A percentile compares a stretch with the other conserved stretches of the same genome.
phyloP scores from a whole-genome alignment of 92 coral and sea anemone genomes.

The Heliopora coerulea region DNA sequence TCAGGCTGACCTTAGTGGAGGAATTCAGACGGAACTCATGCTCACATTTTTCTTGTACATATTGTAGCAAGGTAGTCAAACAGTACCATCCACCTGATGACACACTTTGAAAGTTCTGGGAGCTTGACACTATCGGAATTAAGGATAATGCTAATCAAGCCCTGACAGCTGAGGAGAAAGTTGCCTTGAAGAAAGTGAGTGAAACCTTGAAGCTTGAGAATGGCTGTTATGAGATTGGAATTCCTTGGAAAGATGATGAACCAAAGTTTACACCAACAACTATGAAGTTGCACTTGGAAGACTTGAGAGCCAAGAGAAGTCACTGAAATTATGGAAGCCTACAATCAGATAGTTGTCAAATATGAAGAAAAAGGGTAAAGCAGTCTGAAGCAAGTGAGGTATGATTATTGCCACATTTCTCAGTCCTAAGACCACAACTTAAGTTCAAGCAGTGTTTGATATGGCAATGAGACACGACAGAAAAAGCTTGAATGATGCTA shows the following conservation, averaged over 20 bases:
- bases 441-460: constrained; percentile 20
- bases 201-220: constrained; percentile 37
- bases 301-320: constrained; percentile 51
- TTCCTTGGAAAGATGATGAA: constrained; percentile 52
- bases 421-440: constrained; percentile 29
- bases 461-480: constrained; percentile 30
- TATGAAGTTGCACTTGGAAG: constrained; percentile 49
- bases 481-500: constrained; percentile 47
- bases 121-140: constrained; percentile 33
- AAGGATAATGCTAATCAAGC: constrained; percentile 19
- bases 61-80: not conserved
- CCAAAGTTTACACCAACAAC: constrained; percentile 47
- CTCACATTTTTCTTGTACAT: constrained; percentile 16
- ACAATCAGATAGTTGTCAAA: constrained; percentile 36
- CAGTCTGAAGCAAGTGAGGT: not conserved
- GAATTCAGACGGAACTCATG: not conserved
- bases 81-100: constrained; percentile 6
- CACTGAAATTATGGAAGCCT: constrained; percentile 51
- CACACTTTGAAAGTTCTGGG: constrained; percentile 32
- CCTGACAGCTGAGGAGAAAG: constrained; percentile 40
- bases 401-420: constrained; percentile 18
- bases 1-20: constrained; percentile 25
- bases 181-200: constrained; percentile 26
- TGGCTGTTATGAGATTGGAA: constrained; percentile 41
- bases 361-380: constrained; percentile 51